A percentile compares a stretch with the other conserved stretches of the same genome.
These are phyloP conservation scores for Megalurothrips usitatus DNA, from an alignment of 2,888 invertebrate genomes.

Conservation along the genomic window DNA sequence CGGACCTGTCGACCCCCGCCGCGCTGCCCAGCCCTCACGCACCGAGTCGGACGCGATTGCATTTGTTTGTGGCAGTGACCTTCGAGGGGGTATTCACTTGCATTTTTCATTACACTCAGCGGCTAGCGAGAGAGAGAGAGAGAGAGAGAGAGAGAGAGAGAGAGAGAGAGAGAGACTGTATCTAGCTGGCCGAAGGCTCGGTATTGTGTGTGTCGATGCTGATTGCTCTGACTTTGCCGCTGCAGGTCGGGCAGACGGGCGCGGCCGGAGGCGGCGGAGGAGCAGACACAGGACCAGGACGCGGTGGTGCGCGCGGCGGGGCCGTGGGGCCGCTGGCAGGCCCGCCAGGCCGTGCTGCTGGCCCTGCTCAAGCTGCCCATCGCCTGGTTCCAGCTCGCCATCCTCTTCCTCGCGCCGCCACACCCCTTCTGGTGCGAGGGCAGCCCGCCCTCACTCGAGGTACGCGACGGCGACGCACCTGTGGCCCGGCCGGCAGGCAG, in stretches of 20 bases:
- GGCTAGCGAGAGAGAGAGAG: too few species aligned
- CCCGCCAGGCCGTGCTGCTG: slow-evolving; percentile 53
- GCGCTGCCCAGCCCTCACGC: too few species aligned
- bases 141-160: too few species aligned
- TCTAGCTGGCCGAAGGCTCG: too few species aligned
- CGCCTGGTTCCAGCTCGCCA: slow-evolving; percentile 60
- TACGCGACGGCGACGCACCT: slow-evolving; percentile 34
- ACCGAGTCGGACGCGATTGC: too few species aligned
- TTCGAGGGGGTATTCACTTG: too few species aligned
- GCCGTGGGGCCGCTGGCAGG: slow-evolving; percentile 58
- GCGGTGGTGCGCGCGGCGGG: slow-evolving; percentile 50
- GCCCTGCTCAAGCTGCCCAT: slow-evolving; percentile 56
- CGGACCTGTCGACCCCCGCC: too few species aligned
- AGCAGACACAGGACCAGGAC: slow-evolving; percentile 38
- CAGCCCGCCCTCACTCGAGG: slow-evolving; percentile 38
- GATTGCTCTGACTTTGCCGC: neutral
- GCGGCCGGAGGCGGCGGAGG: neutral
- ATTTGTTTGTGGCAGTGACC: too few species aligned
- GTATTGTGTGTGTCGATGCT: too few species aligned
- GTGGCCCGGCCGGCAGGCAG: slow-evolving; percentile 39
- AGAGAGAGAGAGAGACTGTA: too few species aligned
- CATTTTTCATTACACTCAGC: too few species aligned
- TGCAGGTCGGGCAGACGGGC: neutral
- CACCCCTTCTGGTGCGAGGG: slow-evolving; percentile 49
- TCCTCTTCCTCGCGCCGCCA: slow-evolving; percentile 58